These are phyloP conservation scores for Perodicticus potto DNA, from an alignment of 2,797 vertebrate species.

Conservation along the genomic window DNA sequence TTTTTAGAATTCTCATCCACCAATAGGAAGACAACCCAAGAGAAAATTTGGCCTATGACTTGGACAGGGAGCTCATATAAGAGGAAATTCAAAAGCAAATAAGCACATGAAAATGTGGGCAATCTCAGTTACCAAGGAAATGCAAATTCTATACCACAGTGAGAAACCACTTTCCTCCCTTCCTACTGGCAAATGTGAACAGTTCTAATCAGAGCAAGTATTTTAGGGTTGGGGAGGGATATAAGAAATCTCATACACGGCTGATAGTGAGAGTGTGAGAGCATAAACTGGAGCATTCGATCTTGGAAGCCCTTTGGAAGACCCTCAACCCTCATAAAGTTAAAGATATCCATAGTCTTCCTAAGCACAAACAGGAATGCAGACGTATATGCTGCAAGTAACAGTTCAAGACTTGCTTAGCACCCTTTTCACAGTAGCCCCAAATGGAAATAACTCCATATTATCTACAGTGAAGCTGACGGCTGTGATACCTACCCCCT, in stretches of 20 bases:
- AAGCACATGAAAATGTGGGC: background rate
- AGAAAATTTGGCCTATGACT: background rate
- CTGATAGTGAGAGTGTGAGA: background rate
- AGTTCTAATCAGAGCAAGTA: background rate
- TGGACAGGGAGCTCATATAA: background rate
- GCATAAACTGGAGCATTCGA: background rate
- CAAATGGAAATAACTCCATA: background rate
- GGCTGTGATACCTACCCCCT: background rate
- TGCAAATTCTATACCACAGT: background rate
- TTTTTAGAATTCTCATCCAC: background rate
- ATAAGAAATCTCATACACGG: background rate
- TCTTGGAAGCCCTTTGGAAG: background rate
- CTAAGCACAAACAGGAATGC: background rate
- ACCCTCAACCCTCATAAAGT: background rate
- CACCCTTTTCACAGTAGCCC: background rate
- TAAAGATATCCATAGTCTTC: background rate
- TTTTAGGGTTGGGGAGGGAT: background rate
- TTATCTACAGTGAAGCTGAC: background rate
- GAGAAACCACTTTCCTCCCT: background rate
- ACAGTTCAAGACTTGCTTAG: background rate
- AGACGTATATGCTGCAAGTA: background rate
- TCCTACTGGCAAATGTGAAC: background rate
- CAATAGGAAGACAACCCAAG: background rate
- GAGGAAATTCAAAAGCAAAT: conserved; percentile 24
- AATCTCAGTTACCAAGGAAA: background rate